phyloP scores from a whole-genome alignment of 2,113 vertebrate genomes.

The Amblyopsis rosae region DNA sequence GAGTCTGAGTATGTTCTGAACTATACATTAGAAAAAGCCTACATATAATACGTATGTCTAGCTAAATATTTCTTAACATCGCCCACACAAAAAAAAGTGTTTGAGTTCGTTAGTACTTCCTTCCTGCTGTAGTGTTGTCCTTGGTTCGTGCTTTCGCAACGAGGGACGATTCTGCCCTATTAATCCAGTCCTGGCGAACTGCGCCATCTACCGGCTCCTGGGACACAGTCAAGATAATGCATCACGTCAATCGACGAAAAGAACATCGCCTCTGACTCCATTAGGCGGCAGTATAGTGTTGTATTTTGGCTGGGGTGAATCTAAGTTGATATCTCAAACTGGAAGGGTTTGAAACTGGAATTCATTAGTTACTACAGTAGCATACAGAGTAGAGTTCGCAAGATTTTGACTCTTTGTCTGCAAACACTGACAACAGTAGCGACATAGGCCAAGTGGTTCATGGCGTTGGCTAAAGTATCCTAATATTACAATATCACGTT shows the following conservation, averaged over 20 bases:
- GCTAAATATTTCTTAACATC: not conserved
- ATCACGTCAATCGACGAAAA: constrained; percentile 21
- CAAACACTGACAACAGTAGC: not conserved
- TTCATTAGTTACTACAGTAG: too few species aligned
- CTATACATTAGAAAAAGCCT: too few species aligned
- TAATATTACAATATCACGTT: too few species aligned
- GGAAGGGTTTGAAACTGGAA: too few species aligned
- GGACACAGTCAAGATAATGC: not conserved
- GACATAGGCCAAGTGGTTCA: too few species aligned
- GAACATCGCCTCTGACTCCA: constrained; percentile 14
- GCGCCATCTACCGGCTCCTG: constrained; percentile 46
- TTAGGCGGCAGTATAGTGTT: not conserved
- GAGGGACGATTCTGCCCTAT: not conserved
- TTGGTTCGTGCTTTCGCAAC: not conserved
- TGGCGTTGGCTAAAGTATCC: too few species aligned
- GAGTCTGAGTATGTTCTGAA: too few species aligned
- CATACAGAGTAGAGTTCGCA: too few species aligned
- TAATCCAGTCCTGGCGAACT: constrained; percentile 5
- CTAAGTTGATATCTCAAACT: not conserved
- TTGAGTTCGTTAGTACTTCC: not conserved
- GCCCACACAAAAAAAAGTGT: not conserved
- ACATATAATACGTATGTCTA: too few species aligned
- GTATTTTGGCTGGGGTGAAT: not conserved
- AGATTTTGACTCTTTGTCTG: not conserved
- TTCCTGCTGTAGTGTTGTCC: not conserved